Base-by-base conservation (phyloP, 2,797 vertebrate genomes). In the Perodicticus potto region DNA sequence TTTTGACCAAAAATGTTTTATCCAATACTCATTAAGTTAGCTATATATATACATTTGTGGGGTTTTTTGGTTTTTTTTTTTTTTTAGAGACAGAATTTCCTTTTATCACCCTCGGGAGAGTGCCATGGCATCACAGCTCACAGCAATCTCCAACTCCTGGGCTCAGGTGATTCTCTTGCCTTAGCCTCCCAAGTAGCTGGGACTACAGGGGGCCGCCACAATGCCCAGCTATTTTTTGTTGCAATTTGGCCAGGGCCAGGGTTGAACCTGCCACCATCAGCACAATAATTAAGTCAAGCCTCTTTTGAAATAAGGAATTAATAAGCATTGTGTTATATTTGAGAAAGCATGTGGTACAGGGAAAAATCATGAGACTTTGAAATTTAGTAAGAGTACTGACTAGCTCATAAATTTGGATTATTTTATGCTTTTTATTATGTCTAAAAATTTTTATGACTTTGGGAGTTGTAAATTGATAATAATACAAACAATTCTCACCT, bases 1-100 rank as follows among this genome's bases (percentile, higher is more conserved):
- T 88, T 88, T 43, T n/a, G 67, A 43, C 7, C 88, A 49, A 86
- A 97, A 93, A 37, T 81, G 8, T 49, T 73, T 29, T 86, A 84
- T 27, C 17, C 76, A 84, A 83, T 83, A 49, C 32, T 69, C 70
- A 63, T 53, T 83, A 80, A 80, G 74, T 70, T 43, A 74, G 9
- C 32, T 90, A 27, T 45, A 16, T 45, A 16, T 17, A 45, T 40
- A 14, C 1, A 53, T 76, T 34, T 65, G 63, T 73, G 40, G n/a
- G n/a, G n/a, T n/a, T 3, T 53, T 53, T 53, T 53, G 16, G n/a
- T 43, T 43, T 45, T 45, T 53, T 53, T 16, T 45, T 17, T 16
- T 53, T 10, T 45, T 45, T 45, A 10, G 49, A 53, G 14, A 16
- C 49, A 53, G 49, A 53, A 14, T 53, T 3, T 53, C 49, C 16